Base-by-base conservation (phyloP, 2,113 vertebrate species). In the Eulacestoma nigropectus region DNA sequence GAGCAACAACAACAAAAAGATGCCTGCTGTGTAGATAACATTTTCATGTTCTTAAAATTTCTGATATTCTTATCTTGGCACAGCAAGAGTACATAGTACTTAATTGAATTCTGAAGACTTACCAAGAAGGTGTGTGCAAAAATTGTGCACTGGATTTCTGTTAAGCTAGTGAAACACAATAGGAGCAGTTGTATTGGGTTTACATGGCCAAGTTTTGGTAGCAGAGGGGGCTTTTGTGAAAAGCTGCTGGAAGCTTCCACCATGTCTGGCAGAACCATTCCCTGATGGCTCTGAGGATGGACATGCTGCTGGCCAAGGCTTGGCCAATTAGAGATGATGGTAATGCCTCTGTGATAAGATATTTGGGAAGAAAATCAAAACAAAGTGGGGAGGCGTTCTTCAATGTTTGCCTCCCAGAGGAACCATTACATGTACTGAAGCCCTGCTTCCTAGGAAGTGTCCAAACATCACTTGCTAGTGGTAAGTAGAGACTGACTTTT, bases 71-170 rank as follows among this genome's bases (percentile, higher is more conserved):
- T 87, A 95, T 87, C 93, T 91, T 57, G 15, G n/a, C 69, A 87
- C 77, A 96, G 87, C 77, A 95, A 65, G 69, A 70, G n/a, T 82
- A 20, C 7, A 5, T 11, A 42, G 44, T 46, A n/a, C 18, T 82
- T 93, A 94, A 89, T 33, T 95, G 87, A 87, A 92, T 89, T 93
- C 60, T 81, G 86, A 84, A 81, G 47, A 84, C 8, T 87, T 82
- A 67, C 15, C 32, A 75, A 73, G 78, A 68, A 33, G 12, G 4
- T 63, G 4, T 6, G 9, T 16, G 18, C 50, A 72, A 88, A 9
- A 79, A 72, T 30, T 2, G 16, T 30, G 29, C 26, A 16, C 1
- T 39, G 53, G 84, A 85, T 85, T 85, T 59, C 69, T 79, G 32
- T 52, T 65, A 56, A 56, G 50, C 7, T 33, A 11, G 20, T 29